Percentiles rank a stretch among this genome's conserved stretches.
Conservation (phyloP, 2,888 invertebrate species). For the Barypeithes pellucidus region DNA sequence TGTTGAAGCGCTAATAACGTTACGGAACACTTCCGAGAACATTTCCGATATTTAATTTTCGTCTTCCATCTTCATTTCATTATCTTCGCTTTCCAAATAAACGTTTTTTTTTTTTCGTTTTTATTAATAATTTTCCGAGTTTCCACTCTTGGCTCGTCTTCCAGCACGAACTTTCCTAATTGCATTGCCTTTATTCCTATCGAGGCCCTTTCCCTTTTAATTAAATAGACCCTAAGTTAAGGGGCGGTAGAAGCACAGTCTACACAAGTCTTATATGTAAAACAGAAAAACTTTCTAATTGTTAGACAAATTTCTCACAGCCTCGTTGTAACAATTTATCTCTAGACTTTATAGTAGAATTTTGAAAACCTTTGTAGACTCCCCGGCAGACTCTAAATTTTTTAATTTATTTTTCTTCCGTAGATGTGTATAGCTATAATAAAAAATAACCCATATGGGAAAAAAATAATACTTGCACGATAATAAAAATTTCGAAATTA, state of each 20-base stretch:
- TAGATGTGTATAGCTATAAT: too few species aligned
- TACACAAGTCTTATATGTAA: background rate
- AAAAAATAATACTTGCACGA: too few species aligned
- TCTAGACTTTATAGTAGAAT: too few species aligned
- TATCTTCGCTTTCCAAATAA: slow-evolving; percentile 18
- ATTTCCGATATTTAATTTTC: slow-evolving; percentile 5
- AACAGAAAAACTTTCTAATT: too few species aligned
- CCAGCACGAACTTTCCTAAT: slow-evolving; percentile 32
- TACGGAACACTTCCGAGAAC: background rate
- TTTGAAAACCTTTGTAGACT: too few species aligned
- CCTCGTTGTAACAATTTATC: too few species aligned
- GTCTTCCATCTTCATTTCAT: slow-evolving; percentile 15
- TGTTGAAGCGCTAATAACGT: background rate
- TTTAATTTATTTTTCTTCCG: too few species aligned
- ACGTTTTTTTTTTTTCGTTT: slow-evolving; percentile 11
- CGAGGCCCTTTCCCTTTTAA: slow-evolving; percentile 30
- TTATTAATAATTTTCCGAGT: slow-evolving; percentile 28
- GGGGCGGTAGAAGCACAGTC: background rate
- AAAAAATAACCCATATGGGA: too few species aligned
- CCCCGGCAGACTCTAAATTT: too few species aligned
- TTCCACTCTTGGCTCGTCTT: slow-evolving; percentile 12
- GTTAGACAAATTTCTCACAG: too few species aligned
- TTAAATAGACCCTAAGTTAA: slow-evolving; percentile 29
- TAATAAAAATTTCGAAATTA: too few species aligned
- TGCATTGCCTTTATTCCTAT: slow-evolving; percentile 35